phyloP scores from a whole-genome alignment of 2,797 vertebrate genomes.

The Poeciliopsis presidionis region DNA sequence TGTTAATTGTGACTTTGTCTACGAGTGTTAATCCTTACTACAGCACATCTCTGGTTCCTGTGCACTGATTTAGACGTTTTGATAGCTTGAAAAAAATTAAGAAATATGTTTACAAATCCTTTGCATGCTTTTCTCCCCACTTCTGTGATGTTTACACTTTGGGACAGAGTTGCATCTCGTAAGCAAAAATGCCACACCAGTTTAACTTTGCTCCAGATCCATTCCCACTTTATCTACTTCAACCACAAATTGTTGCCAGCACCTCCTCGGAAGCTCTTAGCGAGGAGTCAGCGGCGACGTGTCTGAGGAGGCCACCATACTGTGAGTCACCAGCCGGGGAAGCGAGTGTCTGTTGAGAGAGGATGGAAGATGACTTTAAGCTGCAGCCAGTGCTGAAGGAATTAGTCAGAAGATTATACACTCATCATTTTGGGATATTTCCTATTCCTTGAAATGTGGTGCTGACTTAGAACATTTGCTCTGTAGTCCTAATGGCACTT shows the following conservation, averaged over 20 bases:
- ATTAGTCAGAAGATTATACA: constrained; percentile 88
- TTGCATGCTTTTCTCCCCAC: constrained; percentile 26
- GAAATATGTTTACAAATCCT: constrained; percentile 41
- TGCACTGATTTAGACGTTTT: constrained; percentile 32
- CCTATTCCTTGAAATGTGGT: constrained; percentile 81
- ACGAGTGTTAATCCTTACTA: constrained; percentile 4
- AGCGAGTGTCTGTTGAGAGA: constrained; percentile 79
- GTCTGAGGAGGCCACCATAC: constrained; percentile 79
- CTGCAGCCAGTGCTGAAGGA: constrained; percentile 81
- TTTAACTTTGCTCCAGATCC: constrained; percentile 72
- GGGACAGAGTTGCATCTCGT: constrained; percentile 56
- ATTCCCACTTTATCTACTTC: constrained; percentile 72
- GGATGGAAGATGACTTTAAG: constrained; percentile 85
- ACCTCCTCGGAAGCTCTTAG: constrained; percentile 76
- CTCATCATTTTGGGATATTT: constrained; percentile 86
- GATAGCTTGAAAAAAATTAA: constrained; percentile 29
- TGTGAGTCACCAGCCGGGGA: constrained; percentile 77
- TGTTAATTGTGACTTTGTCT: constrained; percentile 3
- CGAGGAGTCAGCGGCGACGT: constrained; percentile 72
- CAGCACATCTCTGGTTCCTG: constrained; percentile 25
- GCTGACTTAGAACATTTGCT: constrained; percentile 85
- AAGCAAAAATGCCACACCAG: constrained; percentile 73
- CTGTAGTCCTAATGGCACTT: constrained; percentile 81
- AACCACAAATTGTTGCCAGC: constrained; percentile 72
- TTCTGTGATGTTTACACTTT: constrained; percentile 66